Conservation (phyloP, 2,888 invertebrate genomes). For the Sceliomorpha sp. region DNA sequence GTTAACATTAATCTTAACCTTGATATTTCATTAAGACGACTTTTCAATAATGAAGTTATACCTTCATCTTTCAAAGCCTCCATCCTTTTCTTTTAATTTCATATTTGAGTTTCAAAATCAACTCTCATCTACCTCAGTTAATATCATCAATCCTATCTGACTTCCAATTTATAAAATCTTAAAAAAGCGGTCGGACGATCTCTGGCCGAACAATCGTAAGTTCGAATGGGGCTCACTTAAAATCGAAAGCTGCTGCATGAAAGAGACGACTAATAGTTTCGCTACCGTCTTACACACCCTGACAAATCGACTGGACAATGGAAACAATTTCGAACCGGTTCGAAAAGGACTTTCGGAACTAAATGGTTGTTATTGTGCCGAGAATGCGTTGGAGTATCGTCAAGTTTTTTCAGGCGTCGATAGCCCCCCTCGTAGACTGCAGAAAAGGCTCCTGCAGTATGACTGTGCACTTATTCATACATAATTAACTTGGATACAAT, state of each 20-base stretch:
- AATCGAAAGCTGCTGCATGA: constrained; percentile 40
- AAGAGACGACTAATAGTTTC: constrained; percentile 71
- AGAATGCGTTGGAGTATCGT: constrained; percentile 42
- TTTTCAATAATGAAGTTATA: constrained; percentile 51
- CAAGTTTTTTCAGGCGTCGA: constrained; percentile 47
- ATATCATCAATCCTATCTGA: constrained; percentile 43
- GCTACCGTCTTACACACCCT: constrained; percentile 77
- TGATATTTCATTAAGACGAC: constrained; percentile 52
- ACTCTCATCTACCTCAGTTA: constrained; percentile 51
- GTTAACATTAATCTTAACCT: constrained; percentile 46
- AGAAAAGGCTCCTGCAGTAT: constrained; percentile 65
- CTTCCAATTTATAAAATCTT: neutral
- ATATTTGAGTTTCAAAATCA: constrained; percentile 48
- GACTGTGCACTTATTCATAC: constrained; percentile 77
- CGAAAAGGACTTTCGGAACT: constrained; percentile 63
- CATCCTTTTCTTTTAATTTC: constrained; percentile 41
- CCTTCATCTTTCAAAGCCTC: constrained; percentile 16
- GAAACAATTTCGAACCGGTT: constrained; percentile 75
- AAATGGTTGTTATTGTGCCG: constrained; percentile 73
- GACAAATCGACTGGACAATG: constrained; percentile 78
- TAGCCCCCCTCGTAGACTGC: constrained; percentile 22
- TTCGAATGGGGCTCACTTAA: constrained; percentile 12
- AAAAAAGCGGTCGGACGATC: neutral
- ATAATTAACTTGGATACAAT: constrained; percentile 80
- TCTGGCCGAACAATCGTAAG: constrained; percentile 14